Conservation (phyloP, 2,797 vertebrate species). For the Intellagama lesueurii region DNA sequence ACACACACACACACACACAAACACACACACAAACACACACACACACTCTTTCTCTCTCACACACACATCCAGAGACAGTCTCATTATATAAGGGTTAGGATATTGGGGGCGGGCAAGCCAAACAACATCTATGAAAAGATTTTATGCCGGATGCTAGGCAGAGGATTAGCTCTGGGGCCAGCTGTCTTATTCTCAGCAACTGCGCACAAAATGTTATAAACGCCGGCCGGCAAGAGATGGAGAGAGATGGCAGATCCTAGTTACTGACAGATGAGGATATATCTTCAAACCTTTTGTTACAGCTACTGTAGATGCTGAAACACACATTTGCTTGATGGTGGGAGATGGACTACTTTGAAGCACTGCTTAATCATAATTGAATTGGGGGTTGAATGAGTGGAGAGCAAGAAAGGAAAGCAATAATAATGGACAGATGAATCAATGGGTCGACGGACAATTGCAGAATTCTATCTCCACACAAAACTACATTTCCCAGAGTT, state of each 20-base stretch:
- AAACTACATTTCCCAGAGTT: neutral
- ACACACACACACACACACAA: neutral
- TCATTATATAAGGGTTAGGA: constrained; percentile 43
- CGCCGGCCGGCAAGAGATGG: neutral
- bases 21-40: neutral
- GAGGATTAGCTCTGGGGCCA: constrained; percentile 45
- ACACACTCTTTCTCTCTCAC: neutral
- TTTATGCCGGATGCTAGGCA: constrained; percentile 42
- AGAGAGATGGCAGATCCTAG: neutral
- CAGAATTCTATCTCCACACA: neutral
- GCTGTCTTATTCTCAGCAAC: constrained; percentile 42
- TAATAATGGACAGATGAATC: neutral
- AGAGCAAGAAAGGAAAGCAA: neutral
- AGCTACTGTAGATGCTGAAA: neutral
- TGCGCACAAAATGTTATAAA: constrained; percentile 17
- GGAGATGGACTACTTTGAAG: neutral
- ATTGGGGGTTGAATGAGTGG: neutral
- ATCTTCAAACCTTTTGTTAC: neutral
- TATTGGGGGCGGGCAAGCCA: constrained; percentile 41
- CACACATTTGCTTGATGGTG: neutral
- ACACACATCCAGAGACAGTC: neutral
- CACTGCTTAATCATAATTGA: neutral
- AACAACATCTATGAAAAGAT: constrained; percentile 45
- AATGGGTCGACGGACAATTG: too few species aligned
- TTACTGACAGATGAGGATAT: neutral